Evolutionary conservation across 1,140 invertebrate genomes (phyloP).

Genomic region (Drosophila orena): DNA sequence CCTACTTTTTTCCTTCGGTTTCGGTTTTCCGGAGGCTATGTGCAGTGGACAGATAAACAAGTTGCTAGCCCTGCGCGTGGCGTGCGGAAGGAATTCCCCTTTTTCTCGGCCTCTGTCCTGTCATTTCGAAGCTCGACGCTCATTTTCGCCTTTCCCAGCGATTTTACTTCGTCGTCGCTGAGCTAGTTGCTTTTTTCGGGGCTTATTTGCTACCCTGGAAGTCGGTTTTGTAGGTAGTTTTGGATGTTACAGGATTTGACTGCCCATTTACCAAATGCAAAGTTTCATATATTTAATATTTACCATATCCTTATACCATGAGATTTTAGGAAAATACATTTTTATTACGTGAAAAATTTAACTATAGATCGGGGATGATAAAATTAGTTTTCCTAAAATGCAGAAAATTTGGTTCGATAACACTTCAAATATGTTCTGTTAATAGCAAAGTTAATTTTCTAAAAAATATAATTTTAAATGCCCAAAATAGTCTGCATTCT

Average conservation of each 20-base stretch:
- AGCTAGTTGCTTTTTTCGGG: slow-evolving; percentile 5
- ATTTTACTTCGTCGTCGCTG: slow-evolving; percentile 27
- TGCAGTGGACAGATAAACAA: slow-evolving; percentile 77
- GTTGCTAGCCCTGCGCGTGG: slow-evolving; percentile 72
- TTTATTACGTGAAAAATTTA: too few species aligned
- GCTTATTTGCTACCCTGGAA: slow-evolving; percentile 35
- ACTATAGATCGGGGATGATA: too few species aligned
- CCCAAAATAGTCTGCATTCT: too few species aligned
- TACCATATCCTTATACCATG: too few species aligned
- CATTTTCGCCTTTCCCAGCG: slow-evolving; percentile 76
- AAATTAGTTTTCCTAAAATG: too few species aligned
- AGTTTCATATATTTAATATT: too few species aligned
- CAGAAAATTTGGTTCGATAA: too few species aligned
- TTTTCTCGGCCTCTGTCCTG: slow-evolving; percentile 36
- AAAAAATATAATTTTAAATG: too few species aligned
- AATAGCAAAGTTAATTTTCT: too few species aligned
- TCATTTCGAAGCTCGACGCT: slow-evolving; percentile 75
- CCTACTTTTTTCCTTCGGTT: slow-evolving; percentile 18
- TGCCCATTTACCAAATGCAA: background rate
- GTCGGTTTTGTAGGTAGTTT: background rate
- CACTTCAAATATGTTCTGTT: too few species aligned
- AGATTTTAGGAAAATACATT: too few species aligned
- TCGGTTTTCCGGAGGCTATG: slow-evolving; percentile 33
- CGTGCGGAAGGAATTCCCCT: slow-evolving; percentile 13
- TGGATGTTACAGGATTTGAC: background rate